Conservation (phyloP, 2,888 invertebrate species). For the Phrixothrix hirtus region DNA sequence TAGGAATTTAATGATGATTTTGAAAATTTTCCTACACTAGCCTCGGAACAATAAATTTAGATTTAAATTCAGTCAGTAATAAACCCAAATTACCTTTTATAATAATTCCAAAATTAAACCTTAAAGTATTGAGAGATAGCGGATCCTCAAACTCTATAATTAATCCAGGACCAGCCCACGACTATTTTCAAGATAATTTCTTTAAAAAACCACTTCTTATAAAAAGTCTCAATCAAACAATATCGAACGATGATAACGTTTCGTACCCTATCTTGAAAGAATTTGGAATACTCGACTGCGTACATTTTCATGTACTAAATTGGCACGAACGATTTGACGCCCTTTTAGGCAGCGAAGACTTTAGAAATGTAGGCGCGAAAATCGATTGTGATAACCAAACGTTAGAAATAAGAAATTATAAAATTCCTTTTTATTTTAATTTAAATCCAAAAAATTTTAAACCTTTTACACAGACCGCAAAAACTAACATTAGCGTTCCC, state of each 20-base stretch:
- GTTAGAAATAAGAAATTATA: background rate
- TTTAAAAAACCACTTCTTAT: constrained; percentile 19
- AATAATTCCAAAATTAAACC: constrained; percentile 8
- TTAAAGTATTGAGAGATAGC: constrained; percentile 23
- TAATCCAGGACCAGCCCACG: constrained; percentile 14
- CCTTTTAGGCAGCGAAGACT: constrained; percentile 2
- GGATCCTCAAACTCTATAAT: constrained; percentile 26
- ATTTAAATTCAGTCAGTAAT: constrained; percentile 14
- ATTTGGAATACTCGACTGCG: background rate
- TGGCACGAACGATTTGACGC: constrained; percentile 1
- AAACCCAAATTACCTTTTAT: constrained; percentile 26
- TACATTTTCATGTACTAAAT: background rate
- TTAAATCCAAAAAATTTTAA: constrained; percentile 2
- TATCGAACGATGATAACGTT: background rate
- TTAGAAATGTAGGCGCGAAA: background rate
- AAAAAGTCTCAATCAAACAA: constrained; percentile 2
- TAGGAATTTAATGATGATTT: background rate
- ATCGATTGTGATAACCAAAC: background rate
- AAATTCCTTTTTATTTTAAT: constrained; percentile 6
- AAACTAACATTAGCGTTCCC: no score
- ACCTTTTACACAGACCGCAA: no score
- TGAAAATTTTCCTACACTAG: constrained; percentile 16
- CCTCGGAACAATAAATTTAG: constrained; percentile 15
- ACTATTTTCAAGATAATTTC: constrained; percentile 13
- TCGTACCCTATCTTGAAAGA: background rate